A percentile compares a stretch with the other conserved stretches of the same genome.
These are phyloP conservation scores for Sinocyclocheilus grahami DNA, from an alignment of 2,113 vertebrate species.

Conservation along the genomic window DNA sequence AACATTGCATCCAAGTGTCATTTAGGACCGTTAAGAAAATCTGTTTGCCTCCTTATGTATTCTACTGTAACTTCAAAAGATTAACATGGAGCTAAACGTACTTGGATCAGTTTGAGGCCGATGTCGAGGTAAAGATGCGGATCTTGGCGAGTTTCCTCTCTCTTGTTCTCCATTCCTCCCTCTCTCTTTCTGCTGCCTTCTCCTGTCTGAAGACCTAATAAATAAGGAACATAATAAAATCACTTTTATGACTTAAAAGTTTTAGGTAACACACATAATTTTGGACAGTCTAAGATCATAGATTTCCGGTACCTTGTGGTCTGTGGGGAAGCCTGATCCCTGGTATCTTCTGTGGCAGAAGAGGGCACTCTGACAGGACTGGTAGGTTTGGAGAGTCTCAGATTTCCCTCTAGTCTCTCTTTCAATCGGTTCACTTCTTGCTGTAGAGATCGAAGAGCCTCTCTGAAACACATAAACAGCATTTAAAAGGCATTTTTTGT, in stretches of 20 bases:
- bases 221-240: not conserved
- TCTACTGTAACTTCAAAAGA: not conserved
- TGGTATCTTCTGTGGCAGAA: not conserved
- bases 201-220: slow-evolving; percentile 46
- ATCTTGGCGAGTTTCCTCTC: slow-evolving; percentile 32
- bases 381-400: slow-evolving; percentile 53
- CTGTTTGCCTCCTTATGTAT: not conserved
- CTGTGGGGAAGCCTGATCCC: not conserved
- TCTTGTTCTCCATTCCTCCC: not conserved
- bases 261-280: not conserved
- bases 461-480: slow-evolving; percentile 65
- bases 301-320: not conserved
- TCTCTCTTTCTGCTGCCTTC: slow-evolving; percentile 27
- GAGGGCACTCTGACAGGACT: slow-evolving; percentile 35
- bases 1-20: not conserved
- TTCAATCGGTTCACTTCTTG: slow-evolving; percentile 78
- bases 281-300: not conserved
- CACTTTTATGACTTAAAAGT: not conserved
- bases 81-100: slow-evolving; percentile 60
- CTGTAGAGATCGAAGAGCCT: slow-evolving; percentile 78
- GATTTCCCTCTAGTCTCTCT: slow-evolving; percentile 73
- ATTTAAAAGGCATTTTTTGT: not conserved
- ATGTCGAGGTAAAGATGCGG: slow-evolving; percentile 63
- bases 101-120: slow-evolving; percentile 60
- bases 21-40: not conserved